Evolutionary conservation across 1,140 invertebrate genomes (phyloP).

Genomic region (Heliconius melpomene): DNA sequence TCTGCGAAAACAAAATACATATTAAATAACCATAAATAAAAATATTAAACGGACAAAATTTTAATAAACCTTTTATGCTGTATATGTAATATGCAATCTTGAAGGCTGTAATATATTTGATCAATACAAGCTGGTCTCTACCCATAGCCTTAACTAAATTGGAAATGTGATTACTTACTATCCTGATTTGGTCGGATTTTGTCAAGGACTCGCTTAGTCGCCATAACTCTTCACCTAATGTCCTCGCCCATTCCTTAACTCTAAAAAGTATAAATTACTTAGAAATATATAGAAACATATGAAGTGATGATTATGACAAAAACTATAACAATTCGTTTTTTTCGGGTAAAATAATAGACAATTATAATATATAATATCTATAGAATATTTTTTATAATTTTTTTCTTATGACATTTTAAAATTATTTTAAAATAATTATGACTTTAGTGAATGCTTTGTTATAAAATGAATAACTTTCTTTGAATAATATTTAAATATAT

Average conservation of each 20-base stretch:
- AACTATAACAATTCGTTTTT: no score
- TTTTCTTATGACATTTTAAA: no score
- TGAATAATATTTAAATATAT: not conserved
- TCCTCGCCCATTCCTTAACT: conserved; percentile 70
- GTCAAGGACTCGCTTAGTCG: conserved; percentile 68
- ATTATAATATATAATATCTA: no score
- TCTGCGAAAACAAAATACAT: conserved; percentile 73
- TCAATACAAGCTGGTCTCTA: not conserved
- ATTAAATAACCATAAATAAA: not conserved
- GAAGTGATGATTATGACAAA: no score
- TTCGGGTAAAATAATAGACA: no score
- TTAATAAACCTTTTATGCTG: no score
- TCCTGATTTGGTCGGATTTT: conserved; percentile 70
- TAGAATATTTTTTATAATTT: no score
- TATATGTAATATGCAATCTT: no score
- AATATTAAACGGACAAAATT: not conserved
- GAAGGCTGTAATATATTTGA: not conserved
- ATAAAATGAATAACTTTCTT: no score
- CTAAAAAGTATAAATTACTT: conserved; percentile 40
- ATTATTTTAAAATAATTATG: no score
- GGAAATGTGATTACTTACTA: conserved; percentile 55
- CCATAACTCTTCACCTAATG: conserved; percentile 71
- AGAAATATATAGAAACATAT: no score
- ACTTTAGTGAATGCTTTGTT: no score
- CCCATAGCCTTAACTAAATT: not conserved